Percentiles rank a stretch among this genome's conserved stretches.
Conservation (phyloP, 2,797 vertebrate species). For the Hemibagrus guttatus region DNA sequence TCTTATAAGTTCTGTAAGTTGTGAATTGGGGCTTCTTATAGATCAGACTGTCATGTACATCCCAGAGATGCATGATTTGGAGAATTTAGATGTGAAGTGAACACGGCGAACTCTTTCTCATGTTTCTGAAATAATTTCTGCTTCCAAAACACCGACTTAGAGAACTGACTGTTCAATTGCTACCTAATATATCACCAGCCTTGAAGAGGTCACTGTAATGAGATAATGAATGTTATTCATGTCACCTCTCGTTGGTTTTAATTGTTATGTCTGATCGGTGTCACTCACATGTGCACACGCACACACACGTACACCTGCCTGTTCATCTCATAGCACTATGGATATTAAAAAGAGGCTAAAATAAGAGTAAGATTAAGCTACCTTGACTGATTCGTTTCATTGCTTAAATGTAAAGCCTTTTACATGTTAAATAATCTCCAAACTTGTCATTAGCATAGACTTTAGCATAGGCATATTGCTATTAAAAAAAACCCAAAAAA, state of each 20-base stretch:
- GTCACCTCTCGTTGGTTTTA: no score
- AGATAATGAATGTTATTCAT: no score
- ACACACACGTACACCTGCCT: background rate
- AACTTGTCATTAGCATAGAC: background rate
- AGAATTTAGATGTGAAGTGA: no score
- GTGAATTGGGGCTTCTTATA: no score
- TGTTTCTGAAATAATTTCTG: no score
- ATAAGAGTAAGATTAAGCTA: background rate
- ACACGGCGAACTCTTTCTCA: no score
- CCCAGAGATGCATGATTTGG: no score
- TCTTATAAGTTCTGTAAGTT: no score
- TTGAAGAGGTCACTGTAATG: no score
- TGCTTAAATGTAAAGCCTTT: background rate
- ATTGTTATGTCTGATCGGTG: no score
- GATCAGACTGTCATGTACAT: no score
- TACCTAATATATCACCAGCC: background rate
- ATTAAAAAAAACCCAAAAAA: slow-evolving; percentile 57
- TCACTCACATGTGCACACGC: background rate
- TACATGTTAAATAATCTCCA: background rate
- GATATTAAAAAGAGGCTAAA: background rate
- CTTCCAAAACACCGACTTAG: no score
- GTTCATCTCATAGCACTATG: background rate
- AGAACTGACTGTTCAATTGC: background rate
- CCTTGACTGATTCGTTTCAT: background rate
- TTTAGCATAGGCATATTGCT: slow-evolving; percentile 47